phyloP scores from a whole-genome alignment of 2,888 invertebrate genomes.

The Idaea aversata region DNA sequence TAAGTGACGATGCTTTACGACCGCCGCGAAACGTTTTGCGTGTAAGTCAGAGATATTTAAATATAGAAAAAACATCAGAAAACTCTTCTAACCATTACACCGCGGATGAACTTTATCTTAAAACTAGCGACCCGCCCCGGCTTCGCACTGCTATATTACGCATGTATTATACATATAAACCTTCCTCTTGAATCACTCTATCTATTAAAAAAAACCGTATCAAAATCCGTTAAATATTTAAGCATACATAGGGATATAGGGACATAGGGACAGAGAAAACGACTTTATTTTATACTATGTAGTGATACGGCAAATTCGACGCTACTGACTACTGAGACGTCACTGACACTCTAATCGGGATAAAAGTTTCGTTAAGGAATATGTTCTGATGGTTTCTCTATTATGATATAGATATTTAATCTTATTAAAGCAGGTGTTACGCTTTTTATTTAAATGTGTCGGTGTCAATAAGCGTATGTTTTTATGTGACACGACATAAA shows the following conservation, averaged over 20 bases:
- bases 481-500: slow-evolving; percentile 27
- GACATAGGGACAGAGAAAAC: too few relatives aligned
- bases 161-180: too few relatives aligned
- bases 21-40: slow-evolving; percentile 42
- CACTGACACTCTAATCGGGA: background rate
- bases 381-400: background rate
- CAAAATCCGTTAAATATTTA: too few relatives aligned
- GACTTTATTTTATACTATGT: too few relatives aligned
- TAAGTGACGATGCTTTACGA: slow-evolving; percentile 67
- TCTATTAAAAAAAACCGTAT: too few relatives aligned
- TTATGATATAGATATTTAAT: slow-evolving; percentile 3
- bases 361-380: background rate
- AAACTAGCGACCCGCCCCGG: too few relatives aligned
- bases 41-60: slow-evolving; percentile 23
- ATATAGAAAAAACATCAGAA: background rate
- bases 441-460: slow-evolving; percentile 34
- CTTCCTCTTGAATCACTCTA: too few relatives aligned
- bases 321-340: too few relatives aligned
- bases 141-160: too few relatives aligned
- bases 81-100: background rate
- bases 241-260: too few relatives aligned
- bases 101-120: too few relatives aligned
- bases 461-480: slow-evolving; percentile 36
- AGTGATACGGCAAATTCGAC: too few relatives aligned
- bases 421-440: background rate